Evolutionary conservation across 2,888 invertebrate species (phyloP).

Genomic region (Trachelus stipa): DNA sequence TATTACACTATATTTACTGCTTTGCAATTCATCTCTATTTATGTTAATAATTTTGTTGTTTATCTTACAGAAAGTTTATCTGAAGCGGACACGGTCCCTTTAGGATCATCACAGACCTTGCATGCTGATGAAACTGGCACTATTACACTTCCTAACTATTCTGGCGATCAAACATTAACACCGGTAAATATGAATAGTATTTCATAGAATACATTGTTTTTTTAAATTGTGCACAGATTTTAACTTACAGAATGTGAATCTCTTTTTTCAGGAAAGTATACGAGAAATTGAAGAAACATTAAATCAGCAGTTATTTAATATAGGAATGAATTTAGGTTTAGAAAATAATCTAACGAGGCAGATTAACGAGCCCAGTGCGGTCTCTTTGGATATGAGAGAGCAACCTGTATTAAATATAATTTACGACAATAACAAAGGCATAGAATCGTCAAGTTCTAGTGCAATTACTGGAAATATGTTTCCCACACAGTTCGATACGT

Average conservation of each 20-base stretch:
- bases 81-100: conserved; percentile 41
- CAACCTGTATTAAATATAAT: conserved; percentile 53
- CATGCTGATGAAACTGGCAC: conserved; percentile 63
- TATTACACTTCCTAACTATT: conserved; percentile 59
- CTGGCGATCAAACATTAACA: conserved; percentile 60
- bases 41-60: conserved; percentile 22
- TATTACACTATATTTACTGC: background rate
- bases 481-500: conserved; percentile 52
- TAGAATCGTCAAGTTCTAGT: conserved; percentile 39
- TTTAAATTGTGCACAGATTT: conserved; percentile 1
- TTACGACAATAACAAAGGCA: conserved; percentile 47
- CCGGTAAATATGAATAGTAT: conserved; percentile 45
- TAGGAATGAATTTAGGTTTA: conserved; percentile 52
- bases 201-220: background rate
- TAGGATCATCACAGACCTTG: conserved; percentile 56
- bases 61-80: conserved; percentile 45
- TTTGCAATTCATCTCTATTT: background rate
- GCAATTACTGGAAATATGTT: conserved; percentile 43
- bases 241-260: background rate
- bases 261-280: conserved; percentile 58
- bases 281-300: conserved; percentile 64
- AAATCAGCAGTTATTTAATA: conserved; percentile 62
- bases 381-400: conserved; percentile 35
- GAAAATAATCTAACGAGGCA: conserved; percentile 37
- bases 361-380: conserved; percentile 30